Percentiles rank a stretch among this genome's conserved stretches.
phyloP scores from a whole-genome alignment of 2,113 vertebrate species.

The Laticauda laticaudata region DNA sequence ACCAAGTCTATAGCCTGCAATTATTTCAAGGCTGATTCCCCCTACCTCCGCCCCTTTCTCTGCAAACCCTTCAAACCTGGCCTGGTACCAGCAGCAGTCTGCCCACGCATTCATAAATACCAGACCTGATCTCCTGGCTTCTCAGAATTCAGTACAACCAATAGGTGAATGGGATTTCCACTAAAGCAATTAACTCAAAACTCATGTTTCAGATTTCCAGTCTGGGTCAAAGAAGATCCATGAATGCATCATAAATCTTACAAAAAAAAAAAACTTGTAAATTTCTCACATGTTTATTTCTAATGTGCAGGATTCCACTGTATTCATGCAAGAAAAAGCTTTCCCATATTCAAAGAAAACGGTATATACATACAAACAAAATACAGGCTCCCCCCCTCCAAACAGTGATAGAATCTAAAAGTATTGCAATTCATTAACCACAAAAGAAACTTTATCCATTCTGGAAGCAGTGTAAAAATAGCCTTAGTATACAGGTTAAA shows the following conservation, averaged over 20 bases:
- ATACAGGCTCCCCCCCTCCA: slow-evolving; percentile 46
- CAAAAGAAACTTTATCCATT: slow-evolving; percentile 59
- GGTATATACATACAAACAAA: slow-evolving; percentile 68
- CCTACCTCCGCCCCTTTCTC: neutral
- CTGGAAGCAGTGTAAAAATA: slow-evolving; percentile 42
- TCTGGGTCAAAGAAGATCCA: slow-evolving; percentile 24
- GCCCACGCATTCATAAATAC: slow-evolving; percentile 32
- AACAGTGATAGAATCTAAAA: slow-evolving; percentile 61
- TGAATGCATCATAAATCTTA: slow-evolving; percentile 61
- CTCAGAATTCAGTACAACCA: neutral
- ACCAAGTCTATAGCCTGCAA: rapidly evolving
- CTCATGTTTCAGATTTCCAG: slow-evolving; percentile 26
- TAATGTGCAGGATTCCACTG: slow-evolving; percentile 64
- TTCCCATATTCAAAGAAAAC: slow-evolving; percentile 57
- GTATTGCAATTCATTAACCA: slow-evolving; percentile 55
- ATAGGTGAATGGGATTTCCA: slow-evolving; percentile 26
- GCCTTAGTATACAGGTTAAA: slow-evolving; percentile 36
- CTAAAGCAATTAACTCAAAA: slow-evolving; percentile 7
- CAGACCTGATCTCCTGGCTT: neutral
- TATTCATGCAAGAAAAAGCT: slow-evolving; percentile 64
- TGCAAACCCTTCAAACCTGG: neutral
- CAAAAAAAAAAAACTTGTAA: slow-evolving; percentile 35
- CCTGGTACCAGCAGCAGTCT: slow-evolving; percentile 1
- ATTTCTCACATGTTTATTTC: slow-evolving; percentile 72
- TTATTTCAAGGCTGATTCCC: slow-evolving; percentile 2